Conservation (phyloP, 1,140 invertebrate species). For the Berghia stephanieae region DNA sequence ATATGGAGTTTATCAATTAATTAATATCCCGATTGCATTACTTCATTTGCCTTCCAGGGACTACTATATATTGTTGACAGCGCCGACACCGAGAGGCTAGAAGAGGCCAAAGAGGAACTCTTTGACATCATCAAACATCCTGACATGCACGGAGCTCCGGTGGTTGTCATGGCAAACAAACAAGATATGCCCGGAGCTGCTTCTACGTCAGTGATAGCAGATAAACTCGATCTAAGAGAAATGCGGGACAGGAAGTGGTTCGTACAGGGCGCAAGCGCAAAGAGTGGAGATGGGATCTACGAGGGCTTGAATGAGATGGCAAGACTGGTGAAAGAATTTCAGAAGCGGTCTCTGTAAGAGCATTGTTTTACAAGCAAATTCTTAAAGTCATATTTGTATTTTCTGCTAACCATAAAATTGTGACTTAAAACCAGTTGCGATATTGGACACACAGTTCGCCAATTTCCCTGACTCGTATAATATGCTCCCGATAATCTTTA, state of each 20-base stretch:
- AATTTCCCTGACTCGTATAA: too few species aligned
- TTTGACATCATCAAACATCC: slow-evolving; percentile 80
- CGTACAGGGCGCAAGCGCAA: slow-evolving; percentile 53
- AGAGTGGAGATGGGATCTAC: slow-evolving; percentile 56
- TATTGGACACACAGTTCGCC: too few species aligned
- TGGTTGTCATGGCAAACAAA: slow-evolving; percentile 99
- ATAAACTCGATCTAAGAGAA: slow-evolving; percentile 45
- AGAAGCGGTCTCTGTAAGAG: too few species aligned
- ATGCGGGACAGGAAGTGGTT: slow-evolving; percentile 50
- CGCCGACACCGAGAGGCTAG: slow-evolving; percentile 95
- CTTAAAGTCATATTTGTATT: too few species aligned
- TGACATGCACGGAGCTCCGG: slow-evolving; percentile 93
- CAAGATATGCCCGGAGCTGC: slow-evolving; percentile 70
- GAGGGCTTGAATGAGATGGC: slow-evolving; percentile 55
- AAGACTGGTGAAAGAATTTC: slow-evolving; percentile 52
- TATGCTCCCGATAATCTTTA: too few species aligned
- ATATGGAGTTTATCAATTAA: too few species aligned
- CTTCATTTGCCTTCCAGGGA: slow-evolving; percentile 66
- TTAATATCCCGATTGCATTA: too few species aligned
- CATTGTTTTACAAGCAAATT: too few species aligned
- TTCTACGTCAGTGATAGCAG: not conserved
- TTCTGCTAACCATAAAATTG: too few species aligned
- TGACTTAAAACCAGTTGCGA: too few species aligned
- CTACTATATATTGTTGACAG: slow-evolving; percentile 98
- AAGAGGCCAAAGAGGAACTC: slow-evolving; percentile 93